Base-by-base conservation (phyloP, 2,797 vertebrate genomes). In the Numenius phaeopus region DNA sequence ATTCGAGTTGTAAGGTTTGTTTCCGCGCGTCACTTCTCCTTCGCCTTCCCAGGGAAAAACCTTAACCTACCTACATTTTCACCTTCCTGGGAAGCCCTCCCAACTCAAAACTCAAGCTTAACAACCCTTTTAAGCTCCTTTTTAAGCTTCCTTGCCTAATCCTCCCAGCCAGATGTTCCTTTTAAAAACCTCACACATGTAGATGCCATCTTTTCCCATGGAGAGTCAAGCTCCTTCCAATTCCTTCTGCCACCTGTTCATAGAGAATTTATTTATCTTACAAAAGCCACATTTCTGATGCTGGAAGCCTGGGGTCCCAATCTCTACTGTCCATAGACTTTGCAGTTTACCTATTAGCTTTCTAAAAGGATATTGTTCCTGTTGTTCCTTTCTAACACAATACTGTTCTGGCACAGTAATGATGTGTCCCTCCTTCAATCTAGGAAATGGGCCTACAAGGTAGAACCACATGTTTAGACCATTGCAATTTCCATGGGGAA, bases 101-200 rank as follows among this genome's bases (percentile, higher is more conserved):
- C 29, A 30, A n/a, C 55, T 80, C 47, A 79, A 83, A 83, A 69
- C 32, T 92, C 34, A 39, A 62, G 32, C 22, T 26, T 3, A 81
- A 8, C 47, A 73, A 39, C 49, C 22, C 26, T 30, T 70, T 82
- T 39, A 70, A 93, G 34, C 10, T 44, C 12, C 4, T 66, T 71
- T 76, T 67, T 57, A 87, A 88, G 26, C 50, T 84, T 90, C n/a
- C 40, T 96, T 85, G 47, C 37, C 21, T 95, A 90, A 80, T 92
- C 40, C 7, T 85, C 61, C 8, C 44, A 69, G 42, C 27, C 24
- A 69, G 39, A 42, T 67, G 12, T 50, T 72, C 24, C 20, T 70
- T 39, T 76, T 85, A 67, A 90, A 88, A 77, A 22, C 22, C 40
- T 83, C 8, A 19, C 0, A 1, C 14, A 6, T 3, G 0, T 7